A percentile compares a stretch with the other conserved stretches of the same genome.
Evolutionary conservation across 2,797 vertebrate genomes (phyloP).

Genomic region (Eupleurogrammus muticus): DNA sequence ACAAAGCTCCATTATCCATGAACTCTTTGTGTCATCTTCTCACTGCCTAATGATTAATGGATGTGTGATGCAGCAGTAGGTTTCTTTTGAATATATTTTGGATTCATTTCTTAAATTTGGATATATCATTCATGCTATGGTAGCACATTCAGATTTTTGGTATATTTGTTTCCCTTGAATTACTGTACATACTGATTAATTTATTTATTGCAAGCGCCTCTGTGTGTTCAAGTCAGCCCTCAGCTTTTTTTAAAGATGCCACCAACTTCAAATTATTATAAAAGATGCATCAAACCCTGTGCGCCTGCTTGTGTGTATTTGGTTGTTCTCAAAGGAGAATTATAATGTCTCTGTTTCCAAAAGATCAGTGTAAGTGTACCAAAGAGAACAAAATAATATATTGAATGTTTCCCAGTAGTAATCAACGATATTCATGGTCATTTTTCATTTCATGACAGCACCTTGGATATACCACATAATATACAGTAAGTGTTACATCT

Average conservation of each 20-base stretch:
- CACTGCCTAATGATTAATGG: background rate
- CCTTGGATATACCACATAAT: background rate
- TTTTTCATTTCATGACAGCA: constrained; percentile 17
- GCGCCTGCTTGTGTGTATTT: constrained; percentile 25
- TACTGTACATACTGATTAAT: constrained; percentile 16
- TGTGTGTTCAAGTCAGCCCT: constrained; percentile 14
- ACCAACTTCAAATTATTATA: constrained; percentile 28
- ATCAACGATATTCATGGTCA: constrained; percentile 14
- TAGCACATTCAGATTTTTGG: background rate
- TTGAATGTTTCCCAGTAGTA: constrained; percentile 5
- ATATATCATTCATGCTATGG: constrained; percentile 4
- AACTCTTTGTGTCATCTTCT: background rate
- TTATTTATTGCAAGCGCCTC: constrained; percentile 17
- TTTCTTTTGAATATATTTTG: background rate
- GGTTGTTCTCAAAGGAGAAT: constrained; percentile 27
- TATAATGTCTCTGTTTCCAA: background rate
- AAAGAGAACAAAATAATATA: constrained; percentile 10
- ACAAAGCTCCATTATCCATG: background rate
- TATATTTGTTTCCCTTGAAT: constrained; percentile 13
- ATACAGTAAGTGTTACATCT: no score
- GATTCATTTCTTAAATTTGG: background rate
- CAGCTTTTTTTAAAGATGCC: constrained; percentile 13
- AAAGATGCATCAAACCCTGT: constrained; percentile 21
- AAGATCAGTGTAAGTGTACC: constrained; percentile 3
- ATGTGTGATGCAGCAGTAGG: background rate